Evolutionary conservation across 2,113 vertebrate genomes (phyloP).

Genomic region (Nesogale talazaci): DNA sequence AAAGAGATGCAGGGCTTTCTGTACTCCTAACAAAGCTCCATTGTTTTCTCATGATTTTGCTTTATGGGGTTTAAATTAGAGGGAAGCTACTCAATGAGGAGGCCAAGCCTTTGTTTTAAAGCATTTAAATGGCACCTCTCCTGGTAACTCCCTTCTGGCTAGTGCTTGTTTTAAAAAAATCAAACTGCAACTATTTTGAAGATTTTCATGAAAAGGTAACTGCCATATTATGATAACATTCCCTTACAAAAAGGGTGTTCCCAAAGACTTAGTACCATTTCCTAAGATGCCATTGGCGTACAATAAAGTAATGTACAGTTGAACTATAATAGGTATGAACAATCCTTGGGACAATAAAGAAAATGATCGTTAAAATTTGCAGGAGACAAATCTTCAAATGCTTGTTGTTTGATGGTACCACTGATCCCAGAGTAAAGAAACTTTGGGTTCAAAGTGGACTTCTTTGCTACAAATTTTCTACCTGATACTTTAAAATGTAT

Average conservation of each 20-base stretch:
- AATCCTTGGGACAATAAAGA: background rate
- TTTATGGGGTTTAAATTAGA: conserved; percentile 81
- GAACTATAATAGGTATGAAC: background rate
- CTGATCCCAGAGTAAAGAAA: conserved; percentile 21
- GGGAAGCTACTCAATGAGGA: conserved; percentile 56
- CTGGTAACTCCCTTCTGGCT: conserved; percentile 55
- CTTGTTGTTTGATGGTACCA: background rate
- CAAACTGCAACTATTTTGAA: conserved; percentile 56
- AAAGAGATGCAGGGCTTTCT: conserved; percentile 48
- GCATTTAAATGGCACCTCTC: conserved; percentile 56
- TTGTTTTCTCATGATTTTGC: conserved; percentile 73
- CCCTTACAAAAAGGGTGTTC: background rate
- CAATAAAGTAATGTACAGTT: background rate
- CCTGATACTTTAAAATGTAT: conserved; percentile 61
- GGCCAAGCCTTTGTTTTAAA: conserved; percentile 73
- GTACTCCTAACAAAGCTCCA: conserved; percentile 70
- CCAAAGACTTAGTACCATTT: background rate
- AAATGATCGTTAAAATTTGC: background rate
- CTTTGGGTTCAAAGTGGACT: conserved; percentile 42
- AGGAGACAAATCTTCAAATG: background rate
- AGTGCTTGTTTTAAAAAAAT: conserved; percentile 17
- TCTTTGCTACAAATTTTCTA: background rate
- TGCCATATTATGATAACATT: background rate
- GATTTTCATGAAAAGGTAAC: conserved; percentile 47
- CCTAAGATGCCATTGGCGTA: background rate